Conservation (phyloP, 1,140 invertebrate genomes). For the Microvelia longipes region DNA sequence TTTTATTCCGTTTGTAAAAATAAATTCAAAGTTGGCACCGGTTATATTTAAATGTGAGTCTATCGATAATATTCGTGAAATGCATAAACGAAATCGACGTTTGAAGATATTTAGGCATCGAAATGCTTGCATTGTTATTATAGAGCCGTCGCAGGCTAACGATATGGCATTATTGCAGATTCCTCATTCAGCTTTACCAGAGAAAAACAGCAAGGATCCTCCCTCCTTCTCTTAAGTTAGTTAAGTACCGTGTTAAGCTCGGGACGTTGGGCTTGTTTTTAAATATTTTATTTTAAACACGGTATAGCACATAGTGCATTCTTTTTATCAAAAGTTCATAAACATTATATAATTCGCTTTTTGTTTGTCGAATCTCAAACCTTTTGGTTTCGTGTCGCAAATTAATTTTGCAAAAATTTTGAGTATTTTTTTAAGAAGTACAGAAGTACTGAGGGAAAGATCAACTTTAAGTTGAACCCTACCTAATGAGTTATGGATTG, state of each 20-base stretch:
- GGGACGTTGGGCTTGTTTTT: conserved; percentile 2
- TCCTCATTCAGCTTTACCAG: conserved; percentile 22
- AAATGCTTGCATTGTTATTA: conserved; percentile 10
- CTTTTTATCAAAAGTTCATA: no score
- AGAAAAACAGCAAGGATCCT: conserved; percentile 24
- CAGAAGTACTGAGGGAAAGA: no score
- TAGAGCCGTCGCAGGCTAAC: conserved; percentile 13
- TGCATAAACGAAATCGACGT: conserved; percentile 9
- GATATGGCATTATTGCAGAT: conserved; percentile 22
- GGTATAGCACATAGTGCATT: no score
- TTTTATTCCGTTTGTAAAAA: not conserved
- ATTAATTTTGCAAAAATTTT: no score
- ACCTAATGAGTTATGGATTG: not conserved
- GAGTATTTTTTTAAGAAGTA: no score
- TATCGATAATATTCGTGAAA: conserved; percentile 3
- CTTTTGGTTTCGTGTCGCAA: no score
- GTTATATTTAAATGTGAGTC: not conserved
- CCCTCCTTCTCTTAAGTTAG: no score
- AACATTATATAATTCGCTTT: no score
- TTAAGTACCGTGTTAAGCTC: not conserved
- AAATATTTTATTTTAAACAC: no score
- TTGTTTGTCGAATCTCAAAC: no score
- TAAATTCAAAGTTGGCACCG: not conserved
- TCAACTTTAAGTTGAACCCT: no score
- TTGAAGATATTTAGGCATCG: conserved; percentile 12